Percentiles rank a stretch among this genome's conserved stretches.
Conservation (phyloP, 2,797 vertebrate species). For the Iguana delicatissima region DNA sequence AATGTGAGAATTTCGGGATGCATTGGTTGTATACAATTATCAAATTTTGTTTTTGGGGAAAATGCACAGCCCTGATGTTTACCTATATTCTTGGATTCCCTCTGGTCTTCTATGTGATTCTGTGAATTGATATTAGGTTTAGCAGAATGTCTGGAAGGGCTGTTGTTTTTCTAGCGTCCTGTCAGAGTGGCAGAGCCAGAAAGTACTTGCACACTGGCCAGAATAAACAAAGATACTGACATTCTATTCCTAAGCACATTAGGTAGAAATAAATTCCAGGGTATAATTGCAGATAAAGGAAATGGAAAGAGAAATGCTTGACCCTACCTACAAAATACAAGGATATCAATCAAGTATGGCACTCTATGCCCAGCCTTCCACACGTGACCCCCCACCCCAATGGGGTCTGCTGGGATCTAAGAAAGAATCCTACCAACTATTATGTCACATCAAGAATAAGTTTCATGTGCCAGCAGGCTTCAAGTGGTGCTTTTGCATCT, state of each 20-base stretch:
- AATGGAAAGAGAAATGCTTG: background rate
- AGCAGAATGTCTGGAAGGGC: background rate
- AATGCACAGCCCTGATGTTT: background rate
- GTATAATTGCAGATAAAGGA: background rate
- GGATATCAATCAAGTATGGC: background rate
- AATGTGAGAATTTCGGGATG: background rate
- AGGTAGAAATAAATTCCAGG: slow-evolving; percentile 11
- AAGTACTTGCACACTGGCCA: background rate
- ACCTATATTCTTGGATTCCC: background rate
- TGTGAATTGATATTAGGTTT: background rate
- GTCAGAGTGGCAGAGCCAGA: background rate
- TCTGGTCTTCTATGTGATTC: background rate
- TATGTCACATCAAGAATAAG: background rate
- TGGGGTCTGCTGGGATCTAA: background rate
- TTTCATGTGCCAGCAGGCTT: background rate
- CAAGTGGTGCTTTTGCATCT: background rate
- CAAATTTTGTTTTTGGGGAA: background rate
- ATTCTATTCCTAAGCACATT: background rate
- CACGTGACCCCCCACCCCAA: background rate
- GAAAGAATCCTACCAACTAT: background rate
- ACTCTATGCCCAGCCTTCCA: background rate
- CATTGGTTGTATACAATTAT: no score
- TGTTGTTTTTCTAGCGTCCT: slow-evolving; percentile 16
- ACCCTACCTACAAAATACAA: background rate
- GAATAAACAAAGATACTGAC: slow-evolving; percentile 22